Evolutionary conservation across 2,113 vertebrate species (phyloP).

Genomic region (Cheilinus undulatus): DNA sequence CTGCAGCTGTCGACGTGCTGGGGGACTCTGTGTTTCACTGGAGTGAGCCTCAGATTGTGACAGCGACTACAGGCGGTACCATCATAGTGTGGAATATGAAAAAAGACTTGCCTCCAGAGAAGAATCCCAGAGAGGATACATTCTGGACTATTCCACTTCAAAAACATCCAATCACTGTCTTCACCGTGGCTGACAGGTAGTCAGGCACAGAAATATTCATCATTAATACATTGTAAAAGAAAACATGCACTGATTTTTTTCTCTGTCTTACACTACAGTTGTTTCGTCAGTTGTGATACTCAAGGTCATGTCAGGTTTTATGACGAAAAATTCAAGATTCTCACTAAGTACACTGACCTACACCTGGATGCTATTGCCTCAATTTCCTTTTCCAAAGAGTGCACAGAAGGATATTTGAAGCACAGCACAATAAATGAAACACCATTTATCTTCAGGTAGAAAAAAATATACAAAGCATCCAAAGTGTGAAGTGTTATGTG

Average conservation of each 20-base stretch:
- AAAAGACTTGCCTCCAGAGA: background rate
- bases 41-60: conserved; percentile 78
- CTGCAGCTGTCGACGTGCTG: conserved; percentile 80
- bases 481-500: background rate
- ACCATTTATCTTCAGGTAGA: conserved; percentile 83
- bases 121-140: conserved; percentile 37
- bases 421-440: conserved; percentile 66
- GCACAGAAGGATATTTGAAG: conserved; percentile 45
- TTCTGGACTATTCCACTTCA: conserved; percentile 84
- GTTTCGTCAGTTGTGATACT: conserved; percentile 88
- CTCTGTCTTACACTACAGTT: conserved; percentile 85
- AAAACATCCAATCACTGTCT: conserved; percentile 85
- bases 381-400: conserved; percentile 88
- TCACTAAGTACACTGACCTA: conserved; percentile 82
- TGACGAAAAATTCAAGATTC: conserved; percentile 77
- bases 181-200: conserved; percentile 85
- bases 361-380: conserved; percentile 83
- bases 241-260: conserved; percentile 1
- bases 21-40: conserved; percentile 89
- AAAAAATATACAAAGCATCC: conserved; percentile 17
- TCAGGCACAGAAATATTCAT: background rate
- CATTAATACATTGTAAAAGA: background rate
- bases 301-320: conserved; percentile 89
- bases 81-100: conserved; percentile 86
- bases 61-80: conserved; percentile 82